Base-by-base conservation (phyloP, 2,113 vertebrate genomes). In the Pachyramphus minor region DNA sequence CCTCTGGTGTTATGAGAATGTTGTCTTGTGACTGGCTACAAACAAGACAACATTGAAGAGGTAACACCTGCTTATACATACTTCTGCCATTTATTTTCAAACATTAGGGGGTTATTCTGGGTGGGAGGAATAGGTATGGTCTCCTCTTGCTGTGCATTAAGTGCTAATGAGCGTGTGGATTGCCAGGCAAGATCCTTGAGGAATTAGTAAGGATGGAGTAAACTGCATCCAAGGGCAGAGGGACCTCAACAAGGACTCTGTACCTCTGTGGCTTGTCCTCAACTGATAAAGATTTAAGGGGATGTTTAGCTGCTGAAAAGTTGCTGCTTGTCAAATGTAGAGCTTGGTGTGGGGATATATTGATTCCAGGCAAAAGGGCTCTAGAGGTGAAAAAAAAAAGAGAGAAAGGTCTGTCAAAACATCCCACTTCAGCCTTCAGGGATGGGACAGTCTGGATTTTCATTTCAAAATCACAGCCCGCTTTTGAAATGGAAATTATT, bases 41-140 rank as follows among this genome's bases (percentile, higher is more conserved):
- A 96, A 97, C 96, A 96, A 96, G 92, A 94, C 96, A 96, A 97
- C 90, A 96, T 33, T 93, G 93, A 87, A 60, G 95, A 96, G 95
- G 93, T 89, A 95, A 82, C 96, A 97, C 96, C 96, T 97, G 96
- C 96, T 93, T 78, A 88, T 45, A 78, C 93, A 92, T 84, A 96
- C 96, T 97, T 95, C 79, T 64, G 83, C 83, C 33, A 22, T 96
- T 96, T 96, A 95, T 96, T 97, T 97, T 80, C 93, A 96, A 97
- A 97, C 96, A 96, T 19, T 88, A 79, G 63, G 74, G 71, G 83
- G 9, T 81, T 63, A 30, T 94, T 95, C 92, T 81, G 90, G 83
- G 37, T 35, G 64, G 53, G 72, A 92, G 83, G 75, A 64, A 72
- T 33, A 92, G 93, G 90, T 89, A 90, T 58, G 31, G 41, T 91